Conservation (phyloP, 2,113 vertebrate species). For the Polypterus senegalus region DNA sequence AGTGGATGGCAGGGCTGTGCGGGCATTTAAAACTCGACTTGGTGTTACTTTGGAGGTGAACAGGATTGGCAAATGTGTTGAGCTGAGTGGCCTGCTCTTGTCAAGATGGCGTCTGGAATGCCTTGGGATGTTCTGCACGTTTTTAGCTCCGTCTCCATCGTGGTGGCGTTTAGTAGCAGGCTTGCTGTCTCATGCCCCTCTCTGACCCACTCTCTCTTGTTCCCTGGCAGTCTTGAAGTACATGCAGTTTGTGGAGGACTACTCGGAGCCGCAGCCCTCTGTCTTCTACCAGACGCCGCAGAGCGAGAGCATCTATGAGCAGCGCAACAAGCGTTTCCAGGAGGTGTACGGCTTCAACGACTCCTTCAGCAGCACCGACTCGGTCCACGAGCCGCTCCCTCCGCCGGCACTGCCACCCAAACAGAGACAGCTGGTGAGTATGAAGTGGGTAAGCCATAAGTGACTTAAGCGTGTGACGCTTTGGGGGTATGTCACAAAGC, state of each 20-base stretch:
- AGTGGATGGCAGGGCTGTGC: too few relatives aligned
- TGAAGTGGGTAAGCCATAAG: not conserved
- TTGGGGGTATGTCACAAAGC: too few relatives aligned
- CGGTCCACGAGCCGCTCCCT: constrained; percentile 60
- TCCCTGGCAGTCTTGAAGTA: constrained; percentile 73
- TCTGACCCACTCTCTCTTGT: not conserved
- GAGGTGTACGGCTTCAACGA: constrained; percentile 88
- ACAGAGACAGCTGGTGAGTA: constrained; percentile 90
- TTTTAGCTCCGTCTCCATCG: too few relatives aligned
- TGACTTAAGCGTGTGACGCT: too few relatives aligned
- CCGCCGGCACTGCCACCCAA: constrained; percentile 89
- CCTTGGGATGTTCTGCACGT: too few relatives aligned
- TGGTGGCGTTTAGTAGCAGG: too few relatives aligned
- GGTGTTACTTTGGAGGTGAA: too few relatives aligned
- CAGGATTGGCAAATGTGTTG: too few relatives aligned
- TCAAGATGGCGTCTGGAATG: too few relatives aligned
- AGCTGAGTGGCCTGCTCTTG: too few relatives aligned
- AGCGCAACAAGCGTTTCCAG: constrained; percentile 86
- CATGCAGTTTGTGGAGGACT: constrained; percentile 97
- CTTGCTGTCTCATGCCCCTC: too few relatives aligned
- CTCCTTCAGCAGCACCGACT: constrained; percentile 62
- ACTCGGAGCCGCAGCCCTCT: constrained; percentile 90
- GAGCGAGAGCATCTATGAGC: constrained; percentile 91
- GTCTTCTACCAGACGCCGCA: constrained; percentile 94
- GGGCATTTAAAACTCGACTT: too few relatives aligned